phyloP scores from a whole-genome alignment of 1,140 invertebrate genomes.

The Pseudomyrmex flavicornis region DNA sequence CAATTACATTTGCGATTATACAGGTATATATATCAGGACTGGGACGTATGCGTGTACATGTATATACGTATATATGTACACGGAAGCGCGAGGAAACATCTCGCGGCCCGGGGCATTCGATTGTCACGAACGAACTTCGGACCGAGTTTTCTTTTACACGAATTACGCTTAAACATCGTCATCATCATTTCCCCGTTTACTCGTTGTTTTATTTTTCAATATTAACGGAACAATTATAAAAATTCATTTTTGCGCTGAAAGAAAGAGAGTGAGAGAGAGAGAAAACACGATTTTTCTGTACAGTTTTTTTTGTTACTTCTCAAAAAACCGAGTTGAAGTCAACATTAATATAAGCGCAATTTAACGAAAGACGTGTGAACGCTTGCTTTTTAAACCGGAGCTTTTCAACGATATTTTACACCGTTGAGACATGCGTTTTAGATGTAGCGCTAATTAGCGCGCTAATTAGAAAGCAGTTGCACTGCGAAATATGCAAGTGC shows the following conservation, averaged over 20 bases:
- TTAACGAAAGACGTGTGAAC: neutral
- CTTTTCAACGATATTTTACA: neutral
- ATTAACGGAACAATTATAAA: neutral
- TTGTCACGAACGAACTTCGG: conserved; percentile 17
- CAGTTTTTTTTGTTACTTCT: neutral
- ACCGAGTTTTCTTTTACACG: neutral
- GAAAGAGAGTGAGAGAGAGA: neutral
- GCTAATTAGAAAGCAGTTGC: conserved; percentile 54
- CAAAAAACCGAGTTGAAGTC: neutral
- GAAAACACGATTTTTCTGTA: too few relatives aligned
- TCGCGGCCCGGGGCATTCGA: neutral
- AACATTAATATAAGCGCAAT: conserved; percentile 21
- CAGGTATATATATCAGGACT: conserved; percentile 18
- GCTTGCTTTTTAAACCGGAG: conserved; percentile 19
- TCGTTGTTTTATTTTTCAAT: neutral
- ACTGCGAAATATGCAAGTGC: neutral
- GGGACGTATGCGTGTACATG: neutral
- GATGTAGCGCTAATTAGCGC: conserved; percentile 48
- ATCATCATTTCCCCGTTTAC: neutral
- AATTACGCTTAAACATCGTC: neutral
- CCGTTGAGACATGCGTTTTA: conserved; percentile 5
- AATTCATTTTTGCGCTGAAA: neutral
- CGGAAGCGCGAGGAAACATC: neutral
- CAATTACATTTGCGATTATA: conserved; percentile 59
- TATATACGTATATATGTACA: neutral